A percentile compares a stretch with the other conserved stretches of the same genome.
These are phyloP conservation scores for Xylocopa sonorina DNA, from an alignment of 1,140 invertebrate genomes.

Conservation along the genomic window DNA sequence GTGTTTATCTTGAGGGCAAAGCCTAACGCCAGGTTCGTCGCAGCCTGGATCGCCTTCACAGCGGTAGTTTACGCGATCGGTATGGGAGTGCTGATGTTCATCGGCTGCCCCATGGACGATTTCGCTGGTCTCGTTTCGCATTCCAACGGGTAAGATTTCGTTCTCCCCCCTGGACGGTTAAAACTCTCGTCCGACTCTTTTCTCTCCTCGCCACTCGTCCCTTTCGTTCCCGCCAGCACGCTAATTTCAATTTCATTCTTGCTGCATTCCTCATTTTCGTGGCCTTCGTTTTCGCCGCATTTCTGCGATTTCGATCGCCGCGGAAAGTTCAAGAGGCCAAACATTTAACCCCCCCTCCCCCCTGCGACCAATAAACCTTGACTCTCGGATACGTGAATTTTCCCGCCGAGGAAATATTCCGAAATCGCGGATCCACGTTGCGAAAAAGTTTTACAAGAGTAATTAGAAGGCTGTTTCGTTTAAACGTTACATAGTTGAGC, in stretches of 20 bases:
- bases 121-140: conserved; percentile 86
- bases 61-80: conserved; percentile 93
- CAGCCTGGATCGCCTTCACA: conserved; percentile 94
- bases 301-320: neutral
- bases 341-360: too few species aligned
- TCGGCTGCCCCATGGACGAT: conserved; percentile 93
- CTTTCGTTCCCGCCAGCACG: too few species aligned
- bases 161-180: too few species aligned
- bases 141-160: conserved; percentile 74
- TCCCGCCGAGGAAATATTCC: too few species aligned
- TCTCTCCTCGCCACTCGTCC: neutral
- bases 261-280: too few species aligned
- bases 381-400: too few species aligned
- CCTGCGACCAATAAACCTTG: too few species aligned
- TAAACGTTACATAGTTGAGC: too few species aligned
- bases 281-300: neutral
- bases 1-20: conserved; percentile 92
- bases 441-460: too few species aligned
- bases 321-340: neutral
- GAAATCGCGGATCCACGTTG: too few species aligned
- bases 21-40: conserved; percentile 92
- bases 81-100: conserved; percentile 94
- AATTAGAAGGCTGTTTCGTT: too few species aligned
- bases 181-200: neutral
- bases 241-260: too few species aligned